These are phyloP conservation scores for Panzeria rudis DNA, from an alignment of 2,888 invertebrate species.

Conservation along the genomic window DNA sequence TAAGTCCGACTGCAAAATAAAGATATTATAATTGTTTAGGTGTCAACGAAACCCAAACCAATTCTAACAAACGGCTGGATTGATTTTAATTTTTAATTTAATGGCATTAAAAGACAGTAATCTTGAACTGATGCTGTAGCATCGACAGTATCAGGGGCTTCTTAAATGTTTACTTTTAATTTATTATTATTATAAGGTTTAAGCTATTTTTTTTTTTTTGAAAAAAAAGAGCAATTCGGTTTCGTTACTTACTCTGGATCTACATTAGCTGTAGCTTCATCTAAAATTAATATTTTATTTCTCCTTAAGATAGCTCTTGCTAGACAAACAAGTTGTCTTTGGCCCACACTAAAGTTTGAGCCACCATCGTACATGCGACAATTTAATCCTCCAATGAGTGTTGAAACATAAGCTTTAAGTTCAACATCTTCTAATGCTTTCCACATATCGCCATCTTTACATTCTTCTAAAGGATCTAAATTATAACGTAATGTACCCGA, in stretches of 20 bases:
- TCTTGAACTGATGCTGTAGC: not conserved
- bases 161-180: no score
- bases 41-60: no score
- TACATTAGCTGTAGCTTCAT: conserved; percentile 96
- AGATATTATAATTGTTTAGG: no score
- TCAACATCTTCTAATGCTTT: conserved; percentile 91
- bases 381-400: conserved; percentile 86
- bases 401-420: conserved; percentile 88
- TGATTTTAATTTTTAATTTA: no score
- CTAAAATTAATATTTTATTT: conserved; percentile 92
- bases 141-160: no score
- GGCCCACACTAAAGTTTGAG: conserved; percentile 93
- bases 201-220: not conserved
- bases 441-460: conserved; percentile 90
- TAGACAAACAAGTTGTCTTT: conserved; percentile 93
- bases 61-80: no score
- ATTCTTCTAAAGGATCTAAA: conserved; percentile 92
- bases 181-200: not conserved
- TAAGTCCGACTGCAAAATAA: no score
- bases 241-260: conserved; percentile 89
- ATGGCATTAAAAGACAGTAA: no score
- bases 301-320: conserved; percentile 92
- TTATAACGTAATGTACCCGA: conserved; percentile 93
- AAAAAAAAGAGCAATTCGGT: not conserved
- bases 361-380: conserved; percentile 90